These are phyloP conservation scores for Calcarius lapponicus DNA, from an alignment of 2,797 vertebrate species.

Conservation along the genomic window DNA sequence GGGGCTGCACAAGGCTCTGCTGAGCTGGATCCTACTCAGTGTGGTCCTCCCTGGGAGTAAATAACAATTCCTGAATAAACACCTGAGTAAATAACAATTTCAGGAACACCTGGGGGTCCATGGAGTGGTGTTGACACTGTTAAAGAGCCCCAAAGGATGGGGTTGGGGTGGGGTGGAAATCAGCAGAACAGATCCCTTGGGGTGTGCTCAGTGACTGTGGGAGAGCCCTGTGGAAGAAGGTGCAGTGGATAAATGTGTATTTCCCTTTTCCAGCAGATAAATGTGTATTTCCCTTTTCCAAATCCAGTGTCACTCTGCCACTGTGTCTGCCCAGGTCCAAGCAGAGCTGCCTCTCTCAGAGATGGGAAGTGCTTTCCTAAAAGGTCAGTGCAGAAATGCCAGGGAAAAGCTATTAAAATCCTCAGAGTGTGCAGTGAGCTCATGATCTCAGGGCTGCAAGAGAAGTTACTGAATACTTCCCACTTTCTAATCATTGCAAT, in stretches of 20 bases:
- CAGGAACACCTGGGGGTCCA: not conserved
- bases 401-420: not conserved
- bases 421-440: not conserved
- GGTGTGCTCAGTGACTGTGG: not conserved
- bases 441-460: not conserved
- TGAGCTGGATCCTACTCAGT: not conserved
- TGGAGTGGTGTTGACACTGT: not conserved
- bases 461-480: not conserved
- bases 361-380: not conserved
- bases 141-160: not conserved
- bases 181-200: not conserved
- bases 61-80: not conserved
- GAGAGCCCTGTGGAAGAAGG: not conserved
- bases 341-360: not conserved
- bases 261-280: not conserved
- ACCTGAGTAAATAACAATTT: not conserved
- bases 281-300: not conserved
- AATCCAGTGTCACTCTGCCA: not conserved
- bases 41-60: not conserved
- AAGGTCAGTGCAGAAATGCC: not conserved
- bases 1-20: not conserved
- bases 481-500: not conserved
- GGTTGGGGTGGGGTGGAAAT: not conserved
- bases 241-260: not conserved
- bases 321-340: not conserved